These are phyloP conservation scores for Microcaecilia unicolor DNA, from an alignment of 2,797 vertebrate genomes.

Conservation along the genomic window DNA sequence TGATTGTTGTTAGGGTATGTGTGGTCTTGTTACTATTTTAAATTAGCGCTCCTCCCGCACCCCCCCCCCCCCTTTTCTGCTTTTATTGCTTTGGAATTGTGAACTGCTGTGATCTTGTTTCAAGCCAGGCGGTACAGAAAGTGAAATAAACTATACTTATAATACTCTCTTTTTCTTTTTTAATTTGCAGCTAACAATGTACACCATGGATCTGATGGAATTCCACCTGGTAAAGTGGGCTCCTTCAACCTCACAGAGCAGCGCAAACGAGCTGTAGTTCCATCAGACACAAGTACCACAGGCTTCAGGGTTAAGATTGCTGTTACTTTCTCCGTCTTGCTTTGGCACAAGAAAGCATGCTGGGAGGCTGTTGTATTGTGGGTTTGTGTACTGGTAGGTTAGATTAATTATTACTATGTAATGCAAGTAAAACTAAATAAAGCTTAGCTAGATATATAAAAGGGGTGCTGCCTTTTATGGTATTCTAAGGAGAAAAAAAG, in stretches of 20 bases:
- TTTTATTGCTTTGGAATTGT: too few relatives aligned
- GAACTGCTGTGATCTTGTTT: too few relatives aligned
- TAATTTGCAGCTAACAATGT: constrained; percentile 81
- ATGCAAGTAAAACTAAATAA: constrained; percentile 67
- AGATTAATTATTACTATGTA: constrained; percentile 70
- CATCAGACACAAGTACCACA: constrained; percentile 50
- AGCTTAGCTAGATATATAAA: constrained; percentile 61
- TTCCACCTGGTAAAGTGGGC: constrained; percentile 52
- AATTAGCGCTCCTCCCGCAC: too few relatives aligned
- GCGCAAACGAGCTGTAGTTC: constrained; percentile 46
- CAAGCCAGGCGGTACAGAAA: too few relatives aligned
- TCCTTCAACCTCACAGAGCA: constrained; percentile 51
- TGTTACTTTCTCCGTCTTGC: constrained; percentile 60
- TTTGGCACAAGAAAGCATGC: constrained; percentile 60
- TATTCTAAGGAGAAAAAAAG: constrained; percentile 45
- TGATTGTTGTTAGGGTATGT: too few relatives aligned
- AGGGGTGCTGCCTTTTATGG: constrained; percentile 59
- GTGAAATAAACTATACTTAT: too few relatives aligned
- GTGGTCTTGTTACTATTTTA: too few relatives aligned
- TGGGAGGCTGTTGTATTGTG: constrained; percentile 51
- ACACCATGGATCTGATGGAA: constrained; percentile 59
- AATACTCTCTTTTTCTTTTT: constrained; percentile 3
- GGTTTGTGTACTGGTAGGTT: constrained; percentile 69
- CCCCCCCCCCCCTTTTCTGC: too few relatives aligned
- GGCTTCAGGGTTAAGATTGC: constrained; percentile 64